Conservation (phyloP, 2,113 vertebrate genomes). For the Pachypanchax playfairii region DNA sequence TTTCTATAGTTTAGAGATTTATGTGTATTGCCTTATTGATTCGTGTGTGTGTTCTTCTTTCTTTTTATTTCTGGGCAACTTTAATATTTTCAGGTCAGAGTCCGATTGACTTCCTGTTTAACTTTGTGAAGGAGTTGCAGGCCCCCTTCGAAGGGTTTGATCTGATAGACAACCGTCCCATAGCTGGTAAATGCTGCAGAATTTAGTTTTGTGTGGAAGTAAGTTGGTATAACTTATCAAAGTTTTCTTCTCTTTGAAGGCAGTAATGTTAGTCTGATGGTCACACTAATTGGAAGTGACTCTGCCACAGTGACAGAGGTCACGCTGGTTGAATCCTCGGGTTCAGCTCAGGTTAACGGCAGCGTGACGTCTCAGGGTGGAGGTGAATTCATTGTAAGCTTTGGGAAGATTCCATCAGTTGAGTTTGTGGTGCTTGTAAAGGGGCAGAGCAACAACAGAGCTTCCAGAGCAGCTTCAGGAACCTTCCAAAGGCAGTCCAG, state of each 20-base stretch:
- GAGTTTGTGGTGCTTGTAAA: constrained; percentile 58
- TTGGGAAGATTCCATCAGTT: constrained; percentile 46
- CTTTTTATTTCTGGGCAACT: not conserved
- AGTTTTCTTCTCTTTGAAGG: constrained; percentile 41
- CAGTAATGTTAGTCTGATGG: constrained; percentile 49
- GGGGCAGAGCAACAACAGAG: constrained; percentile 27
- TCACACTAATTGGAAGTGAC: constrained; percentile 56
- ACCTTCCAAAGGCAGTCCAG: constrained; percentile 66
- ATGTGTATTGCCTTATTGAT: too few species aligned
- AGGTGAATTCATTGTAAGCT: constrained; percentile 36
- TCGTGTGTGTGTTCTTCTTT: not conserved
- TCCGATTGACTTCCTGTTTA: constrained; percentile 61
- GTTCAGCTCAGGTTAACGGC: constrained; percentile 40
- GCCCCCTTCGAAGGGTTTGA: constrained; percentile 46
- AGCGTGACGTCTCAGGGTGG: constrained; percentile 22
- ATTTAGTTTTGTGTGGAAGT: not conserved
- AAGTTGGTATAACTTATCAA: not conserved
- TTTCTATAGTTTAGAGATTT: too few species aligned
- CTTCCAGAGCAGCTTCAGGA: not conserved
- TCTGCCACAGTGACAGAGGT: constrained; percentile 51
- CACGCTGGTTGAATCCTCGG: constrained; percentile 45
- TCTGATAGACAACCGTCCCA: constrained; percentile 49
- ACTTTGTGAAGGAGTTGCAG: constrained; percentile 53
- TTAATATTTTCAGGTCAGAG: constrained; percentile 59
- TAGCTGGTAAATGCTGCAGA: constrained; percentile 39